Conservation (phyloP, 2,797 vertebrate species). For the Falco columbarius region DNA sequence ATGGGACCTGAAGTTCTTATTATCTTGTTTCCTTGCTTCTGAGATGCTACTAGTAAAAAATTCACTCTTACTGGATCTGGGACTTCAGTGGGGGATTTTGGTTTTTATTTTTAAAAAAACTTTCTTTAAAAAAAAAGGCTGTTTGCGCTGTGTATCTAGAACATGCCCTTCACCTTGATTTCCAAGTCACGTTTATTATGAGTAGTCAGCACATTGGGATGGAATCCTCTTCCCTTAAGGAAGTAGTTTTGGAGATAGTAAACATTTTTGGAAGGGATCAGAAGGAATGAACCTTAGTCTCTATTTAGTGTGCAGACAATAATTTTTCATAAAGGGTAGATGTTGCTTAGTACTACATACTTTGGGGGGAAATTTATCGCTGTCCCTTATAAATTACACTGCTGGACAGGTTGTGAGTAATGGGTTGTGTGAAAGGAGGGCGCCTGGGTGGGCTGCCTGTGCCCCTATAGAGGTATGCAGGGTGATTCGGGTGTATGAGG, state of each 20-base stretch:
- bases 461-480: neutral
- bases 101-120: neutral
- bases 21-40: neutral
- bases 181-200: neutral
- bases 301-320: neutral
- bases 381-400: too few species aligned
- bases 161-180: neutral
- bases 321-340: neutral
- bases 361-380: neutral
- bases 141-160: neutral
- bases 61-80: neutral
- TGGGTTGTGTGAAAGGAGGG: neutral
- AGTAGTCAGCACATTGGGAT: neutral
- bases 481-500: neutral
- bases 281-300: neutral
- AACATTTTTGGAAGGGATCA: neutral
- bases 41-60: neutral
- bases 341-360: neutral
- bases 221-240: neutral
- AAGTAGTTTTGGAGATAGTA: neutral
- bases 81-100: neutral
- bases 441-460: too few species aligned
- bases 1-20: neutral
- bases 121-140: neutral
- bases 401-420: neutral